These are phyloP conservation scores for Cyprinodon variegatus DNA, from an alignment of 2,113 vertebrate genomes.

Conservation along the genomic window DNA sequence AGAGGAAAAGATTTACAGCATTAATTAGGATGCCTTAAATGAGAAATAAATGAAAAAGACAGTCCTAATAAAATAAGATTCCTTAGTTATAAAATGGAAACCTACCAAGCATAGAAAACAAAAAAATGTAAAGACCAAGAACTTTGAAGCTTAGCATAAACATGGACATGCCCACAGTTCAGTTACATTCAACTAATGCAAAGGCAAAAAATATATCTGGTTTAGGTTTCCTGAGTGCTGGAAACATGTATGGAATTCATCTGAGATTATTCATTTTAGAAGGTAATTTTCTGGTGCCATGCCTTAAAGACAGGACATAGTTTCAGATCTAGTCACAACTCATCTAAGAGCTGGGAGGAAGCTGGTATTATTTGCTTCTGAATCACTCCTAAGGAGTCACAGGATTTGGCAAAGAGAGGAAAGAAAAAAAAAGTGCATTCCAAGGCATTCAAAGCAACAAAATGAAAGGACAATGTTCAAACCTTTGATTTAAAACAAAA, in stretches of 20 bases:
- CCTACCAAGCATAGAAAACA: not conserved
- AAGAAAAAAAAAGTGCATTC: not conserved
- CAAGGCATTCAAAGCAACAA: not conserved
- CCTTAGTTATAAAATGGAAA: not conserved
- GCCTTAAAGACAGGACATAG: conserved; percentile 68
- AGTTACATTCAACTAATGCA: conserved; percentile 43
- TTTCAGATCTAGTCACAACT: conserved; percentile 69
- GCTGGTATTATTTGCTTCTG: conserved; percentile 45
- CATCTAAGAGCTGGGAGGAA: conserved; percentile 38
- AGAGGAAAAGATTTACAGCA: conserved; percentile 22
- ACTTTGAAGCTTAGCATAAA: not conserved
- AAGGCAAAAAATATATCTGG: conserved; percentile 14
- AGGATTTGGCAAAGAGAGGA: conserved; percentile 53
- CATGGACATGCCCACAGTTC: conserved; percentile 13
- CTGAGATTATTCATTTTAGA: conserved; percentile 45
- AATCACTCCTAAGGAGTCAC: conserved; percentile 62
- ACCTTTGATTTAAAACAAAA: conserved; percentile 38
- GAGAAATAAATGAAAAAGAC: conserved; percentile 6
- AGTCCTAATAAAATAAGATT: not conserved
- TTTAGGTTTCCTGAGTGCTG: conserved; percentile 60
- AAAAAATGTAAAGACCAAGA: not conserved
- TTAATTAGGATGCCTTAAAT: conserved; percentile 17
- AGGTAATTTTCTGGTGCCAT: conserved; percentile 58
- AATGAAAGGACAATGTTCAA: conserved; percentile 20
- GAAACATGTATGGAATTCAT: conserved; percentile 64